Evolutionary conservation across 2,888 invertebrate species (phyloP).

Genomic region (Spicauda simplicius): DNA sequence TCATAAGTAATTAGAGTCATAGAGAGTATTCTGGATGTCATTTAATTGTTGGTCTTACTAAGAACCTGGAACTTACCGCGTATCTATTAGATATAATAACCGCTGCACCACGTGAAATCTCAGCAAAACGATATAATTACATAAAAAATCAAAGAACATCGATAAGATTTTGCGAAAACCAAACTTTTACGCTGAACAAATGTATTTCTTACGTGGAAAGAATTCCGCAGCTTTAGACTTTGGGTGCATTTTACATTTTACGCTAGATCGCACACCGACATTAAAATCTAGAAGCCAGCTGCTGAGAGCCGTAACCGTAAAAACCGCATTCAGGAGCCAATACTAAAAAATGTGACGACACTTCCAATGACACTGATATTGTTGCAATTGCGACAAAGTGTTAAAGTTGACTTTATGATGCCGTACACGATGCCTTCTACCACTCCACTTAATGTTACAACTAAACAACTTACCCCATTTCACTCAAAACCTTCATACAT

Average conservation of each 20-base stretch:
- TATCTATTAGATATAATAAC: no score
- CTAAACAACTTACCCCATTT: not conserved
- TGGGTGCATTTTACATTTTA: constrained; percentile 31
- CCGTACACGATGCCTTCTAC: constrained; percentile 42
- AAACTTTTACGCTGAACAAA: constrained; percentile 30
- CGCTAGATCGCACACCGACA: constrained; percentile 20
- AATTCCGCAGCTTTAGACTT: constrained; percentile 26
- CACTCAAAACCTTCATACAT: not conserved
- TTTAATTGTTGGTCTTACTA: no score
- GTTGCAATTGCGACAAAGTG: constrained; percentile 51
- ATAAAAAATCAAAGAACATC: not conserved
- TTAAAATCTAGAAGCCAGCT: constrained; percentile 33
- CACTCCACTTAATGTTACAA: constrained; percentile 14
- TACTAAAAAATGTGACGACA: constrained; percentile 50
- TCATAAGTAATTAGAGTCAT: no score
- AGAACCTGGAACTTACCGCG: no score
- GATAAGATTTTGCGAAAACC: not conserved
- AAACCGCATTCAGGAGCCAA: constrained; percentile 30
- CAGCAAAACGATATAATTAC: no score
- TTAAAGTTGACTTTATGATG: constrained; percentile 50
- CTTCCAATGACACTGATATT: constrained; percentile 49
- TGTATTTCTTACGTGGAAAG: constrained; percentile 32
- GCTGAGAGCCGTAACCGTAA: constrained; percentile 26
- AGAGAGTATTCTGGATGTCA: no score
- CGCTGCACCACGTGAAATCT: no score